A percentile compares a stretch with the other conserved stretches of the same genome.
phyloP scores from a whole-genome alignment of 2,888 invertebrate genomes.

The Pedicia rivosa region DNA sequence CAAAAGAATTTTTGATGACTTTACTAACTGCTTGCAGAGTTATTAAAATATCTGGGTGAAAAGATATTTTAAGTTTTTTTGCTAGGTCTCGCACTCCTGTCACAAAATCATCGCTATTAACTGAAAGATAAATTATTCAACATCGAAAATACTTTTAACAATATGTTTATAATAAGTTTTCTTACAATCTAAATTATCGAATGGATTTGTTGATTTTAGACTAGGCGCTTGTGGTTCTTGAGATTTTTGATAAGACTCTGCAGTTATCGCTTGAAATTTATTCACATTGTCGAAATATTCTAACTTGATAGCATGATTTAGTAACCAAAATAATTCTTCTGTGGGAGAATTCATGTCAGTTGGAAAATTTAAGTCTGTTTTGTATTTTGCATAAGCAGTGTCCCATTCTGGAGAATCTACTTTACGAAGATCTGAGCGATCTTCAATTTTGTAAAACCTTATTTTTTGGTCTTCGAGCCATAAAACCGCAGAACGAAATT shows the following conservation, averaged over 20 bases:
- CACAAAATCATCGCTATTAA: conserved; percentile 67
- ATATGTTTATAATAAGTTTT: conserved; percentile 16
- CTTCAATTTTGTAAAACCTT: conserved; percentile 70
- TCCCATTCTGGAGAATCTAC: conserved; percentile 54
- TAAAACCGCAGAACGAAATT: conserved; percentile 61
- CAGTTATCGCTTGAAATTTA: conserved; percentile 50
- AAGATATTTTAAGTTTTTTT: conserved; percentile 57
- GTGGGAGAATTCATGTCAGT: conserved; percentile 35
- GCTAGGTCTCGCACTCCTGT: conserved; percentile 67
- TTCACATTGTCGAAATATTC: conserved; percentile 68
- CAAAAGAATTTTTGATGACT: conserved; percentile 40
- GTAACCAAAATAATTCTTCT: conserved; percentile 72
- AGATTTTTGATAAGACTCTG: conserved; percentile 38
- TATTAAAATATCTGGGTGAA: conserved; percentile 65
- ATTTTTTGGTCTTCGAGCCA: conserved; percentile 95
- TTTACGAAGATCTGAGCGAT: conserved; percentile 55
- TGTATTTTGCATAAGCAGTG: conserved; percentile 53
- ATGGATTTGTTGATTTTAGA: conserved; percentile 62
- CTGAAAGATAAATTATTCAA: conserved; percentile 43
- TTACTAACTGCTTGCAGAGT: conserved; percentile 54
- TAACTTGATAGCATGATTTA: conserved; percentile 66
- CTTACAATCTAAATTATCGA: conserved; percentile 79
- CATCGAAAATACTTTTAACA: conserved; percentile 7
- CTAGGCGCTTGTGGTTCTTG: conserved; percentile 45
- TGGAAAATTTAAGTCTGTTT: conserved; percentile 61